These are phyloP conservation scores for Chionomys nivalis DNA, from an alignment of 2,113 vertebrate genomes.

Conservation along the genomic window DNA sequence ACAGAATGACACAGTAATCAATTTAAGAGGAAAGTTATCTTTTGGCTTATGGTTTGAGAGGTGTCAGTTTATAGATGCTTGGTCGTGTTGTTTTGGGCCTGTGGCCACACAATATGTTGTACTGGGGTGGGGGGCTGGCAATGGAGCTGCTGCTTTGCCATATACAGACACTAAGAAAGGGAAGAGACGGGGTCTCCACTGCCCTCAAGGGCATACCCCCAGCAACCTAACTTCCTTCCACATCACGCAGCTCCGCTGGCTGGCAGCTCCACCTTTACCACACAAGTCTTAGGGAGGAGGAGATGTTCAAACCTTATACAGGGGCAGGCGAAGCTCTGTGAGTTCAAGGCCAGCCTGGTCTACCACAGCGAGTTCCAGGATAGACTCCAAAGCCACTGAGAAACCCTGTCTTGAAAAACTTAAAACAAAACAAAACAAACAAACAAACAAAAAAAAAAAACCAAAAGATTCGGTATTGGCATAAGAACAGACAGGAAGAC, in stretches of 20 bases:
- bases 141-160: background rate
- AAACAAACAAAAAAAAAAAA: too few species aligned
- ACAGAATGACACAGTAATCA: background rate
- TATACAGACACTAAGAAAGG: background rate
- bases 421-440: too few species aligned
- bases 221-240: background rate
- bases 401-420: too few species aligned
- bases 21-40: background rate
- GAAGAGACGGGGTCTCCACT: background rate
- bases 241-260: too few species aligned
- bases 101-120: background rate
- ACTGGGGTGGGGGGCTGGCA: background rate
- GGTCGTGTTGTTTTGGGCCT: background rate
- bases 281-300: background rate
- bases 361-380: too few species aligned
- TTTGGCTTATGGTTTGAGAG: background rate
- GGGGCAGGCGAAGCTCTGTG: too few species aligned
- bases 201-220: background rate
- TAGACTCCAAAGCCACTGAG: too few species aligned
- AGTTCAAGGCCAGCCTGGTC: too few species aligned
- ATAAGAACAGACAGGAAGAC: too few species aligned
- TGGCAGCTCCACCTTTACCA: too few species aligned
- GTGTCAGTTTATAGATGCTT: background rate
- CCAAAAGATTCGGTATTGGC: background rate
- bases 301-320: background rate